phyloP scores from a whole-genome alignment of 2,888 invertebrate species.

The Himalopsyche kuldschensis region DNA sequence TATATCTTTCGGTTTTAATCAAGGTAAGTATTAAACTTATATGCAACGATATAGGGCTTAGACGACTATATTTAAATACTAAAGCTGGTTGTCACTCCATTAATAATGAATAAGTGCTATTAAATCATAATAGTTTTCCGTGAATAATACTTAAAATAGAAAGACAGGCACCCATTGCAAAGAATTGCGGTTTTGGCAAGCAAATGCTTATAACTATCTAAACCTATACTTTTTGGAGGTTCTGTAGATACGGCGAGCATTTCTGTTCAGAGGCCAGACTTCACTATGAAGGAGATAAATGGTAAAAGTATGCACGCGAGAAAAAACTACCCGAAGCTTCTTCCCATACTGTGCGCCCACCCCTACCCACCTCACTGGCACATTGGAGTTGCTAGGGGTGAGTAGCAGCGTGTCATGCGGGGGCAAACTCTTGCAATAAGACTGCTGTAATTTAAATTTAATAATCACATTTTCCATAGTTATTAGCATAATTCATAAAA shows the following conservation, averaged over 20 bases:
- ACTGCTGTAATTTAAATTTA: background rate
- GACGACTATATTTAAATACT: too few relatives aligned
- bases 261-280: constrained; percentile 32
- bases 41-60: too few relatives aligned
- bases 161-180: background rate
- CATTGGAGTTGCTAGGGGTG: background rate
- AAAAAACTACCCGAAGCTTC: constrained; percentile 29
- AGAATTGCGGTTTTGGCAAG: background rate
- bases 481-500: too few relatives aligned
- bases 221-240: constrained; percentile 18
- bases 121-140: too few relatives aligned
- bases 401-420: background rate
- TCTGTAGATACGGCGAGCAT: constrained; percentile 16
- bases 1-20: too few relatives aligned
- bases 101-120: too few relatives aligned
- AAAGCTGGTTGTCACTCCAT: too few relatives aligned
- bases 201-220: background rate
- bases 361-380: background rate
- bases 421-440: background rate
- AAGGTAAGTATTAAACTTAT: too few relatives aligned
- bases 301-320: constrained; percentile 41
- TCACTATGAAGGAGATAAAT: constrained; percentile 40
- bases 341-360: background rate
- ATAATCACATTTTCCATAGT: background rate
- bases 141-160: too few relatives aligned